Base-by-base conservation (phyloP, 1,140 invertebrate species). In the Phthorimaea operculella region DNA sequence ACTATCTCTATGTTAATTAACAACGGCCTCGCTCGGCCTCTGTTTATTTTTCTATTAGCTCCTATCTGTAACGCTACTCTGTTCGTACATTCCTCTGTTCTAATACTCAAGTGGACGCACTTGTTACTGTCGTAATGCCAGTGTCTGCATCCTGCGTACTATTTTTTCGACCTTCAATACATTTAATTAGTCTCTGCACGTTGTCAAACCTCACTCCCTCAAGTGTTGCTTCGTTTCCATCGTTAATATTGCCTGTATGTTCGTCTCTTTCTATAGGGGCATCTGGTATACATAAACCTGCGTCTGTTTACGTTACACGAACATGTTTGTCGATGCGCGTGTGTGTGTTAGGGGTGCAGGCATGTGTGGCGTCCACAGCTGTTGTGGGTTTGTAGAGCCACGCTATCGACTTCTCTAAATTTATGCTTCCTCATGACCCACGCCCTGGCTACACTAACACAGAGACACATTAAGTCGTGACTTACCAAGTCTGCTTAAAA, bases 1-100 rank as follows among this genome's bases (percentile, higher is more conserved):
- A 83, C 77, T 85, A 83, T 83, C 76, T 85, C 76, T 83, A 85
- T 85, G 82, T 80, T 83, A 83, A 85, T 85, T 85, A 85, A 83
- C 76, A 80, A 76, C 74, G 79, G 73, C 79, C 77, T 80, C 82
- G 74, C 59, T 57, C 65, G 1, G 56, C 66, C 69, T 72, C 64
- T 77, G 73, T 82, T 82, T 80, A 74, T 72, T 72, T 82, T 76
- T 72, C 76, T 76, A 70, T 83, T 75, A 75, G 74, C 70, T 62
- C 51, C 63, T 63, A 62, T 69, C 73, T 65, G 68, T 68, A 73
- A 70, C 70, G 63, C 74, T 66, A 59, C 70, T 74, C 55, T 76
- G 70, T 47, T 2, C n/a, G 14, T 15, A n/a, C 11, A 47, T 15
- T 15, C 45, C 11, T 14, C 8, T 47, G 14, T 47, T 42, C 9